Evolutionary conservation across 2,888 invertebrate genomes (phyloP), one percentile per base, ranked within the genome.

Genomic region (Erynnis tages): DNA sequence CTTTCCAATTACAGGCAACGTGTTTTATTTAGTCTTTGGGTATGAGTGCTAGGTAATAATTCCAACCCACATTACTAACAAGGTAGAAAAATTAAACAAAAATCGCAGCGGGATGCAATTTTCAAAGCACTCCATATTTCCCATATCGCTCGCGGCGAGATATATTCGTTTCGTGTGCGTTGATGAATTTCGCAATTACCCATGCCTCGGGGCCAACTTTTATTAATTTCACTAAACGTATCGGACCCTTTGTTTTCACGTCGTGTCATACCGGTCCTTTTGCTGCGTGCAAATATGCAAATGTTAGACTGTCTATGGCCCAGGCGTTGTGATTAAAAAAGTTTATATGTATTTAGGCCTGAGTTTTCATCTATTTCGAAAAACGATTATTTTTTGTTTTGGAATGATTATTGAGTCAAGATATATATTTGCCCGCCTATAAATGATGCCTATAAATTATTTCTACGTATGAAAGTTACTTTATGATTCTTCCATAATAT

Each of bases 91-190:
- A 21, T 3, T 21, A 5, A 66, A 70, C 71, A 62, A 65, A 73
- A 74, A 76, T 73, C 68, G 61, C 72, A 76, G 79, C 80, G 78
- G 78, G 72, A 71, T 71, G 62, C 64, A 71, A 65, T 73, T 73
- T 65, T 75, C 69, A 53, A 63, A 45, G 34, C 62, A n/a, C n/a
- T n/a, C 64, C 16, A 35, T 43, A 21, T 21, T 27, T 13, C 32
- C 4, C 16, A 35, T 17, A 2, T 16, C 8, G 45, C 45, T 23
- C 16, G 30, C 16, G 40, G 73, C 63, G 53, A 30, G 30, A 45
- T 41, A 43, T 55, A n/a, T n/a, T n/a, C n/a, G n/a, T n/a, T n/a
- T n/a, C n/a, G 48, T 30, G 19, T 2, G 52, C 45, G 50, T 44
- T 60, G 60, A 69, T 66, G 65, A 62, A 64, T 66, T 65, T 64